Evolutionary conservation across 2,888 invertebrate genomes (phyloP), one percentile per base, ranked within the genome.

Genomic region (Athalia cordata): DNA sequence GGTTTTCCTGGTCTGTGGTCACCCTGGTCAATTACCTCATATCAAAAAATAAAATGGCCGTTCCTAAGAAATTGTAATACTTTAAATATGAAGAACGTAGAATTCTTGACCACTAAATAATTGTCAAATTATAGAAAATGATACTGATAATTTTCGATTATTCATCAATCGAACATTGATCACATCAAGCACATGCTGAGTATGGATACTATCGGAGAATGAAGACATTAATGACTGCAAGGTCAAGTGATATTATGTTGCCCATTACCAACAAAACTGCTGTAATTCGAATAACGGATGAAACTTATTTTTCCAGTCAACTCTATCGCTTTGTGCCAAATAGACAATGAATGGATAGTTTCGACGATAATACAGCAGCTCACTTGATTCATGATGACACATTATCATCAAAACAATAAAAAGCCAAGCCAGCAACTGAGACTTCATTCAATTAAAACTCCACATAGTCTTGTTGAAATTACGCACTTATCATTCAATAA

Each of bases 401-500:
- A 43, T 62, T 5, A 66, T 13, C 49, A 15, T 13, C 13, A 66
- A 49, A 13, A 66, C 15, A 13, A 66, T 49, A 66, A 13, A 66
- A 13, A 49, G 66, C 9, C 6, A 66, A 13, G 29, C 49, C 66
- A 4, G 49, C 7, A n/a, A 49, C 66, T 66, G 15, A 66, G n/a
- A 66, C 29, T 66, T 66, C 66, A 66, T 49, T 13, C 49, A 66
- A 66, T 66, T 49, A 49, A 59, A 59, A 66, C 47, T 13, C 49
- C 47, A 8, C 49, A 49, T 66, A 49, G 49, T 49, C 15, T n/a
- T n/a, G 29, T 52, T 15, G n/a, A 11, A 50, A 50, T 52, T 68
- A 8, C 5, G 52, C 55, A 55, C 43, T 68, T 68, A 55, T 5
- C 43, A 43, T 68, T 68, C 29, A 29, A 43, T 55, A 68, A 68